Conservation (phyloP, 1,140 invertebrate genomes). For the Berghia stephanieae region DNA sequence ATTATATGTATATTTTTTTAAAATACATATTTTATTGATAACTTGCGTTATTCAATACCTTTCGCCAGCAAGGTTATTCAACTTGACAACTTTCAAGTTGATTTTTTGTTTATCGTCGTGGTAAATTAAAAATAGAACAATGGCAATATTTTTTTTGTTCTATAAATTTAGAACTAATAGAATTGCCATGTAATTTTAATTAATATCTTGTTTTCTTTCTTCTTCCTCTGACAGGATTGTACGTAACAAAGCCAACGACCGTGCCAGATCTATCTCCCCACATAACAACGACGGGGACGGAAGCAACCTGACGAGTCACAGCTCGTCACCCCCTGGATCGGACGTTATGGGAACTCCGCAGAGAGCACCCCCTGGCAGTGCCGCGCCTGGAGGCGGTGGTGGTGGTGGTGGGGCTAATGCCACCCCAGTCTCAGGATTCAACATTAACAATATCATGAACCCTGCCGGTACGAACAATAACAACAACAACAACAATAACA, state of each 20-base stretch:
- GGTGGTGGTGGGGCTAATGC: not conserved
- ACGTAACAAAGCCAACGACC: conserved; percentile 30
- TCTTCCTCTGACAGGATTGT: conserved; percentile 18
- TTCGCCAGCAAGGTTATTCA: no score
- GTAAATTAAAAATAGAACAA: no score
- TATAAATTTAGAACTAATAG: no score
- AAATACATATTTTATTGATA: no score
- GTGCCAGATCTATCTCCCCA: conserved; percentile 20
- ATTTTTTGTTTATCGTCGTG: no score
- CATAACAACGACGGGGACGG: conserved; percentile 18
- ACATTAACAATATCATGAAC: conserved; percentile 33
- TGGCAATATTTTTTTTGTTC: no score
- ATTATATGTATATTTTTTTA: no score
- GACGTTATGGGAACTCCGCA: conserved; percentile 10
- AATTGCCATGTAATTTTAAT: no score
- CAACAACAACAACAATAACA: conserved; percentile 19
- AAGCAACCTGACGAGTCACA: not conserved
- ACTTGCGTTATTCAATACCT: no score
- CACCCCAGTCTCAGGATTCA: conserved; percentile 9
- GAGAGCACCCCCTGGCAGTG: not conserved
- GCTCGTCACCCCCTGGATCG: not conserved
- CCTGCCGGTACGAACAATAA: conserved; percentile 18
- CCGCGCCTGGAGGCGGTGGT: not conserved
- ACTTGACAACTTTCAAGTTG: no score
- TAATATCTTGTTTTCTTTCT: not conserved